Evolutionary conservation across 2,888 invertebrate genomes (phyloP).

Genomic region (Dorcus hopei): DNA sequence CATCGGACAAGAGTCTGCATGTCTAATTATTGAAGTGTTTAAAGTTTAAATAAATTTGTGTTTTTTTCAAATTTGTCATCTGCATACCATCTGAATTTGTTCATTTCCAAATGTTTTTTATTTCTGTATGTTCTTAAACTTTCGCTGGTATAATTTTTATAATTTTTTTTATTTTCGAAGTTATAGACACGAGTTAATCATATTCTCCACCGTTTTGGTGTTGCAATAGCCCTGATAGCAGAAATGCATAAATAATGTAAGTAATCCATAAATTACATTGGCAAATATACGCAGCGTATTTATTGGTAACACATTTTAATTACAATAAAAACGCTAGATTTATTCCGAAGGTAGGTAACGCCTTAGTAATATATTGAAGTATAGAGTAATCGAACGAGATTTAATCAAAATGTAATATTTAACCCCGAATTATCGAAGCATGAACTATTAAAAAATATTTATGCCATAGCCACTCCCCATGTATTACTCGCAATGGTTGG

Average conservation of each 20-base stretch:
- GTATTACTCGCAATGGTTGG: conserved; percentile 27
- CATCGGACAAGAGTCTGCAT: too few relatives aligned
- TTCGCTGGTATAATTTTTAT: too few relatives aligned
- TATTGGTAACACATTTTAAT: neutral
- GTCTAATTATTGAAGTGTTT: too few relatives aligned
- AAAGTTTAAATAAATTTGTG: too few relatives aligned
- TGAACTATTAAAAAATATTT: conserved; percentile 42
- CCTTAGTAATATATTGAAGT: conserved; percentile 1
- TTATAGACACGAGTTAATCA: too few relatives aligned
- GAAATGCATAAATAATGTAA: neutral
- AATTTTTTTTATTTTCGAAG: too few relatives aligned
- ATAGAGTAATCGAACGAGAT: conserved; percentile 4
- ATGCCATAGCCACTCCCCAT: conserved; percentile 37
- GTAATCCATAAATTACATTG: neutral
- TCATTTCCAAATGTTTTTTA: too few relatives aligned
- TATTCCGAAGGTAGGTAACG: conserved; percentile 4
- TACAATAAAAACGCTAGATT: neutral
- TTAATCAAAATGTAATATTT: conserved; percentile 19
- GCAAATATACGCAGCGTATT: neutral
- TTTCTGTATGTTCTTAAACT: too few relatives aligned
- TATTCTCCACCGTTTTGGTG: too few relatives aligned
- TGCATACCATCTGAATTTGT: too few relatives aligned
- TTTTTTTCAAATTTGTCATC: too few relatives aligned
- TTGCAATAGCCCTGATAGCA: too few relatives aligned
- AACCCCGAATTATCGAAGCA: conserved; percentile 36